A percentile compares a stretch with the other conserved stretches of the same genome.
Evolutionary conservation across 2,797 vertebrate species (phyloP).

Genomic region (Chrysolophus pictus): DNA sequence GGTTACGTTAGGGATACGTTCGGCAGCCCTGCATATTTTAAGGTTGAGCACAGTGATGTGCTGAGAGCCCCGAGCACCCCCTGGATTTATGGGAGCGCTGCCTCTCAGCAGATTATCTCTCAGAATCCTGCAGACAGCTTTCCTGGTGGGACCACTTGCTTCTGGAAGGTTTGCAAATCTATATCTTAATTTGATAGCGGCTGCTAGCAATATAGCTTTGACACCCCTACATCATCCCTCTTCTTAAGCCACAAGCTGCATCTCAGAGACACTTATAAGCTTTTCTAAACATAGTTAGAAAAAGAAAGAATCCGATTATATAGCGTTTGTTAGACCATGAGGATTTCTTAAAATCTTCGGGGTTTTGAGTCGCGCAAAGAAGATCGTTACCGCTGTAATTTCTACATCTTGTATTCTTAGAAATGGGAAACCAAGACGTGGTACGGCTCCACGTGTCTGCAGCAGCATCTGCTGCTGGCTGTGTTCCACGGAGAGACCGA

Average conservation of each 20-base stretch:
- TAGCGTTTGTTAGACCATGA: not conserved
- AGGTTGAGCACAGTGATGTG: not conserved
- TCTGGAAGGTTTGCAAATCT: not conserved
- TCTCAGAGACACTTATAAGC: not conserved
- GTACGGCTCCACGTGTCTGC: not conserved
- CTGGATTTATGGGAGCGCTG: not conserved
- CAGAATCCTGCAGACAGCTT: not conserved
- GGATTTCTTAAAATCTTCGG: not conserved
- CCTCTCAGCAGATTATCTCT: not conserved
- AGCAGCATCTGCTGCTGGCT: no score
- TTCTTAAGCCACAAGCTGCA: not conserved
- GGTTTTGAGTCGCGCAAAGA: not conserved
- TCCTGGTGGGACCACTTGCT: not conserved
- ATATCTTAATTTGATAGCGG: not conserved
- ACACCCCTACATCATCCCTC: not conserved
- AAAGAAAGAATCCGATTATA: not conserved
- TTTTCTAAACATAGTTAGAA: not conserved
- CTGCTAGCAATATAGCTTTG: not conserved
- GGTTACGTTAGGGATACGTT: not conserved
- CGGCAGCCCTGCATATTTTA: accelerated
- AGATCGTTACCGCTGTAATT: not conserved
- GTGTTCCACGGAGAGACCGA: accelerated
- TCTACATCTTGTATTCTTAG: not conserved
- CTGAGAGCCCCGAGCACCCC: not conserved
- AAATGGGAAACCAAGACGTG: not conserved